These are phyloP conservation scores for Myiozetetes cayanensis DNA, from an alignment of 2,113 vertebrate species.

Conservation along the genomic window DNA sequence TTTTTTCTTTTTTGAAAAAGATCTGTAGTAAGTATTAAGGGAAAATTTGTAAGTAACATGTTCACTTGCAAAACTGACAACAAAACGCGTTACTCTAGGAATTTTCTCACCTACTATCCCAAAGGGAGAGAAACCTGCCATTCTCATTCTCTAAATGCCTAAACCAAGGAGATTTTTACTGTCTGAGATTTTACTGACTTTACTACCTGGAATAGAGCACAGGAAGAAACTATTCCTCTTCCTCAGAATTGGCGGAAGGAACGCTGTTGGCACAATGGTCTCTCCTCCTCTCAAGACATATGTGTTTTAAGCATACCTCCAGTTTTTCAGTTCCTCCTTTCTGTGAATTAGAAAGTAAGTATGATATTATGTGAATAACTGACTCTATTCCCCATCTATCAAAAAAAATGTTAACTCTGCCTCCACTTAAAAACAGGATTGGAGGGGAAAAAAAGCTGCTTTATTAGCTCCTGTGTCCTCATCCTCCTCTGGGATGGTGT, in stretches of 20 bases:
- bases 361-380: accelerated
- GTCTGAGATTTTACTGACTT: neutral
- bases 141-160: neutral
- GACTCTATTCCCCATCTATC: neutral
- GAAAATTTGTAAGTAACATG: neutral
- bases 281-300: neutral
- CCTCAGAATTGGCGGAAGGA: neutral
- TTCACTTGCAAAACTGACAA: neutral
- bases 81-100: neutral
- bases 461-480: neutral
- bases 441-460: neutral
- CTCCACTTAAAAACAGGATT: neutral
- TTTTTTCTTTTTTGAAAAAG: neutral
- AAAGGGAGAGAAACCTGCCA: neutral
- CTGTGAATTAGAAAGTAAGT: neutral
- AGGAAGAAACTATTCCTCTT: neutral
- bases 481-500: neutral
- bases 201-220: neutral
- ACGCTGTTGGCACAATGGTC: accelerated
- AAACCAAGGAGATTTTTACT: neutral
- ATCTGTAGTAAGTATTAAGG: neutral
- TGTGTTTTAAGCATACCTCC: neutral
- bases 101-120: neutral
- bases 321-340: neutral
- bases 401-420: neutral